Conservation (phyloP, 2,113 vertebrate species). For the Cyanoramphus novaezelandiae region DNA sequence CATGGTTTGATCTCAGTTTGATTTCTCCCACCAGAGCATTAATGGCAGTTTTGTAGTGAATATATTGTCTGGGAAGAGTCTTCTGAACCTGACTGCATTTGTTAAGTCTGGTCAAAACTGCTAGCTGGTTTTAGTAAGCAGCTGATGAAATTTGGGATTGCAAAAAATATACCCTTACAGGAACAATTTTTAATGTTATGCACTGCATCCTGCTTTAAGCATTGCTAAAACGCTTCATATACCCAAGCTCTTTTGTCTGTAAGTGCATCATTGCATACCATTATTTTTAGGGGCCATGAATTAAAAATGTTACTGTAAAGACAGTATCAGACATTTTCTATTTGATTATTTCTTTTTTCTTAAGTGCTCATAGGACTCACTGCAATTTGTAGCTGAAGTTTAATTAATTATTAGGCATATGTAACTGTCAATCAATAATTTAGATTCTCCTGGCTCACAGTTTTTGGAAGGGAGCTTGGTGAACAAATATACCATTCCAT, state of each 20-base stretch:
- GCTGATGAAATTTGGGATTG: not conserved
- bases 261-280: conserved; percentile 13
- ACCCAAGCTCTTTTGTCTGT: not conserved
- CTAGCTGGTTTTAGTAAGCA: not conserved
- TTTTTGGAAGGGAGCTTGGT: conserved; percentile 60
- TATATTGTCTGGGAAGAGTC: not conserved
- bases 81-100: not conserved
- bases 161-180: not conserved
- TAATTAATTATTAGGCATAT: conserved; percentile 76
- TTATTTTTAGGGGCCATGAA: conserved; percentile 52
- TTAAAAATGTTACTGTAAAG: conserved; percentile 38
- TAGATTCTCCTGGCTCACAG: conserved; percentile 45
- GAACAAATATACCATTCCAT: conserved; percentile 73
- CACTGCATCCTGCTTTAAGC: not conserved
- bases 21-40: not conserved
- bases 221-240: not conserved
- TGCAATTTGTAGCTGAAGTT: conserved; percentile 55
- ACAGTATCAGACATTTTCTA: not conserved
- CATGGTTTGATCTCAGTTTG: not conserved
- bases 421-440: conserved; percentile 66
- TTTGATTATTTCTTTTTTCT: conserved; percentile 23
- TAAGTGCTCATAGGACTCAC: conserved; percentile 26
- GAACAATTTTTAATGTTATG: not conserved
- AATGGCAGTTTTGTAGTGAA: not conserved
- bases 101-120: not conserved